Conservation (phyloP, 1,140 invertebrate species). For the Carposina sasakii region DNA sequence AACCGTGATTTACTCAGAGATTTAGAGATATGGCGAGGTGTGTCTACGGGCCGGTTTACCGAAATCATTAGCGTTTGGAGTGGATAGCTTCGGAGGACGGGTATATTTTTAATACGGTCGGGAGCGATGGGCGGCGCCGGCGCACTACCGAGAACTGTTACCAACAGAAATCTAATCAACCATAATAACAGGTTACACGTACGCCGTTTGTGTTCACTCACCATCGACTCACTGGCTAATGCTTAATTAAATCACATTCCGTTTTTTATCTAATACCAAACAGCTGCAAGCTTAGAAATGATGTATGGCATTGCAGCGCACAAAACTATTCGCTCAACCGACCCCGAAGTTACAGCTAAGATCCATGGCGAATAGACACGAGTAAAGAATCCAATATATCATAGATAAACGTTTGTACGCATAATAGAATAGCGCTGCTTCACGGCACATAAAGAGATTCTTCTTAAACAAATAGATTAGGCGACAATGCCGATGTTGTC, state of each 20-base stretch:
- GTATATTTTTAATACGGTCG: slow-evolving; percentile 68
- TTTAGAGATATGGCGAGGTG: slow-evolving; percentile 61
- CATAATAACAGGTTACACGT: slow-evolving; percentile 69
- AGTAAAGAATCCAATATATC: slow-evolving; percentile 51
- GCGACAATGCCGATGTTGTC: slow-evolving; percentile 50
- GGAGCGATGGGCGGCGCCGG: slow-evolving; percentile 66
- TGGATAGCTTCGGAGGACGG: slow-evolving; percentile 60
- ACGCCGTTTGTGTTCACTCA: slow-evolving; percentile 60
- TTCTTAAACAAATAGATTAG: slow-evolving; percentile 48
- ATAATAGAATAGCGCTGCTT: slow-evolving; percentile 29
- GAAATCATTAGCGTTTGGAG: slow-evolving; percentile 68
- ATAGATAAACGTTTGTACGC: slow-evolving; percentile 49
- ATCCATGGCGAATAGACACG: slow-evolving; percentile 12
- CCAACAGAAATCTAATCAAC: slow-evolving; percentile 71
- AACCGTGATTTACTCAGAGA: slow-evolving; percentile 69
- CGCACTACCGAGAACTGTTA: slow-evolving; percentile 70
- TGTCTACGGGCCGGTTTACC: slow-evolving; percentile 62
- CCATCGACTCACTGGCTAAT: slow-evolving; percentile 57
- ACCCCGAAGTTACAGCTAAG: slow-evolving; percentile 2
- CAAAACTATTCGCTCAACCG: slow-evolving; percentile 19
- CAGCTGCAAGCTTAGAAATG: slow-evolving; percentile 38
- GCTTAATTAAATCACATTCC: slow-evolving; percentile 68
- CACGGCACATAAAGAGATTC: slow-evolving; percentile 49
- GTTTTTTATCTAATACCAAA: slow-evolving; percentile 48
- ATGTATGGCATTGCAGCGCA: slow-evolving; percentile 16